Base-by-base conservation (phyloP, 2,113 vertebrate genomes). In the Cairina moschata region DNA sequence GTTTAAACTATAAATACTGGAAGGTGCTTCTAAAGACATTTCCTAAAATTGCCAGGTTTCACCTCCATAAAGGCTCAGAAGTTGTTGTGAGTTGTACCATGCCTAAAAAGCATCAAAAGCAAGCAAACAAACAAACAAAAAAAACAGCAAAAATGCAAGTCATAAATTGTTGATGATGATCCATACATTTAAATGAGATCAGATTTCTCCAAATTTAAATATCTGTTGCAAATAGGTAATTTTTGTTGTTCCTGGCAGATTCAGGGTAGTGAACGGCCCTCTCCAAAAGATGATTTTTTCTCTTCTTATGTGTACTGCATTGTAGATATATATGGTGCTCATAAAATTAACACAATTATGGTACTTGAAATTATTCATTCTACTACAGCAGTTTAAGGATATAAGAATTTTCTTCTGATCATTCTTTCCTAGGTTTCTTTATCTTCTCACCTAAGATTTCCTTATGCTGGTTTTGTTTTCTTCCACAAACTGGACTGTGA, bases 61-160 rank as follows among this genome's bases (percentile, higher is more conserved):
- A 18, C 18, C 18, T 71, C 32, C 20, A 4, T 21, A 22, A 3
- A 6, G 31, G 8, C 31, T 75, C 23, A 26, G 59, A 62, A 67
- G 32, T 11, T 42, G 11, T 11, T 48, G 7, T 23, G 42, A 83
- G 59, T 23, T 56, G 11, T 42, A 12, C 2, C 10, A 13, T 58
- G 7, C 12, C 34, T 29, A 16, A 86, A 69, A 54, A 26, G 48
- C 22, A 26, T 20, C 11, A 69, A 50, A 23, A 52, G 11, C 46
- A 71, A 76, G 28, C 18, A 8, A 5, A 6, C 55, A 66, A 75
- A 87, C 11, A 59, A 56, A 1, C 44, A 62, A 36, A 38, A 50
- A 11, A 66, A 72, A 31, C 13, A 9, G 5, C 9, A 66, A 60
- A 75, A 87, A 7, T 0, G 0, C 4, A 7, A 34, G 3, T n/a